Percentiles rank a stretch among this genome's conserved stretches.
Conservation (phyloP, 2,113 vertebrate species). For the Nymphicus hollandicus region DNA sequence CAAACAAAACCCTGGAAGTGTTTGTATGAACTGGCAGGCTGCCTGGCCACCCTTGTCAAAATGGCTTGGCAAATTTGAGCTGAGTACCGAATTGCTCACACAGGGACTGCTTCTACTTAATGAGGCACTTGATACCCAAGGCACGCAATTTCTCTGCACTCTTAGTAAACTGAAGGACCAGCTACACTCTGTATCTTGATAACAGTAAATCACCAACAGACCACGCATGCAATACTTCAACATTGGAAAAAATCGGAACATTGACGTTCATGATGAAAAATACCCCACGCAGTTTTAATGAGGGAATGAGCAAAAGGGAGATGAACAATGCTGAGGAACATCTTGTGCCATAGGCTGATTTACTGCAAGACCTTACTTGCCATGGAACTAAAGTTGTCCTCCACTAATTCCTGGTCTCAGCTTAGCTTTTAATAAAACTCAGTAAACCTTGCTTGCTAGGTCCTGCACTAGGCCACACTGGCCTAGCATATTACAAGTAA, state of each 20-base stretch:
- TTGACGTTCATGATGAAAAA: not conserved
- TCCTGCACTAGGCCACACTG: not conserved
- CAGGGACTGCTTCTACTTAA: not conserved
- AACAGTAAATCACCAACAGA: not conserved
- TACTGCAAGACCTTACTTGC: not conserved
- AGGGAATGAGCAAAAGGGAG: not conserved
- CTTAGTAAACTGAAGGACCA: not conserved
- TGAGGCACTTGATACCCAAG: not conserved
- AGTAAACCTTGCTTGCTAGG: accelerated
- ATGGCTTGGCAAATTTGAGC: not conserved
- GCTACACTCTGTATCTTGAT: not conserved
- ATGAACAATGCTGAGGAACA: not conserved
- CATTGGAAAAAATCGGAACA: not conserved
- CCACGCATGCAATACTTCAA: not conserved
- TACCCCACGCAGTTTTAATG: not conserved
- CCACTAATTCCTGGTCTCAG: not conserved
- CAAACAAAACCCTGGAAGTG: not conserved
- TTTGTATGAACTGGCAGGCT: not conserved
- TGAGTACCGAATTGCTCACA: not conserved
- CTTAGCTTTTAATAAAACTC: not conserved
- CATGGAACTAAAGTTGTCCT: not conserved
- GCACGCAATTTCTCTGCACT: not conserved
- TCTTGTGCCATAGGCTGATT: not conserved
- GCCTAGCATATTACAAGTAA: not conserved
- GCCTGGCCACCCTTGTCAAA: not conserved